Evolutionary conservation across 2,888 invertebrate species (phyloP).

Genomic region (Hybos culiciformis): DNA sequence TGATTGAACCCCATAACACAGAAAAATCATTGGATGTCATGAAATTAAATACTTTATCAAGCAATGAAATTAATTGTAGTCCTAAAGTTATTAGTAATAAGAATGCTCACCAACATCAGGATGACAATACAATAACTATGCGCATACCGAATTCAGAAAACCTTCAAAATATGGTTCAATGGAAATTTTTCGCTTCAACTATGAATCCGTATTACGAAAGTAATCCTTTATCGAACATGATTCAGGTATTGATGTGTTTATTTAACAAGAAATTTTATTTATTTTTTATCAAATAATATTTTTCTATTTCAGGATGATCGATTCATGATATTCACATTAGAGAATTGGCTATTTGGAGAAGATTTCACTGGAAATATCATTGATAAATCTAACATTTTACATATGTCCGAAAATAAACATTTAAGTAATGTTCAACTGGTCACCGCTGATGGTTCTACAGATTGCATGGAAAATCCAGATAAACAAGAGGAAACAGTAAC

Average conservation of each 20-base stretch:
- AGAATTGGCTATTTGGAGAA: conserved; percentile 74
- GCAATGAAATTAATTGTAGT: too few species aligned
- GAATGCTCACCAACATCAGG: too few species aligned
- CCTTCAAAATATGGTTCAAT: conserved; percentile 41
- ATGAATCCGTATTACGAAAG: conserved; percentile 89
- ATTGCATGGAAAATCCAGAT: conserved; percentile 72
- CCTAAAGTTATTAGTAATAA: too few species aligned
- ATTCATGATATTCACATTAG: conserved; percentile 60
- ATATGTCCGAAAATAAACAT: conserved; percentile 39
- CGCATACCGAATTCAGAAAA: too few species aligned
- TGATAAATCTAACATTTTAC: conserved; percentile 49
- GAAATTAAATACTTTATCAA: too few species aligned
- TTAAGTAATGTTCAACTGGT: conserved; percentile 51
- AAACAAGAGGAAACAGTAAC: conserved; percentile 74
- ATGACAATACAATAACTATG: too few species aligned
- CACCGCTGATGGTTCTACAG: conserved; percentile 89
- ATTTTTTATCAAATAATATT: too few species aligned
- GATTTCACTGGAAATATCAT: conserved; percentile 80
- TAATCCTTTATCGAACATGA: conserved; percentile 52
- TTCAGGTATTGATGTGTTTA: too few species aligned
- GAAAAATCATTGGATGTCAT: too few species aligned
- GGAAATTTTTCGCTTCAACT: conserved; percentile 78
- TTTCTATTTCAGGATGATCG: conserved; percentile 67
- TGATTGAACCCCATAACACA: too few species aligned
- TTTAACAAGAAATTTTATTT: too few species aligned